Percentiles rank a stretch among this genome's conserved stretches.
Evolutionary conservation across 2,113 vertebrate species (phyloP).

Genomic region (Gulo gulo): DNA sequence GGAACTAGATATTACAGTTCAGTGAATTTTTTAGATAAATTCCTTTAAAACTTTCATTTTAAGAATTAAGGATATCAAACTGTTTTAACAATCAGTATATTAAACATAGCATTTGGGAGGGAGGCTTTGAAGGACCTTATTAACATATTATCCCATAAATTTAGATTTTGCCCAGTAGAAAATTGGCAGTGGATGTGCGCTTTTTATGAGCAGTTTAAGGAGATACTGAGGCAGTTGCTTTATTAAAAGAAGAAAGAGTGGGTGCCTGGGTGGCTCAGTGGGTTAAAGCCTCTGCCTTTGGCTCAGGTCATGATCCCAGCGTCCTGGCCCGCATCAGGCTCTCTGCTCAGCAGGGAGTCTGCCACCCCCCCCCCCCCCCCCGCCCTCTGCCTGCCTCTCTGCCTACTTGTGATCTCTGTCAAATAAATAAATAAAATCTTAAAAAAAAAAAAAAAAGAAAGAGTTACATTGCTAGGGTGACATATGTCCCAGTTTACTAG

Average conservation of each 20-base stretch:
- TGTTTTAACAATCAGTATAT: background rate
- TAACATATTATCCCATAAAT: background rate
- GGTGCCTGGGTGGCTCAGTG: too few species aligned
- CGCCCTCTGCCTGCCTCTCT: too few species aligned
- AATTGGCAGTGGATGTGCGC: background rate
- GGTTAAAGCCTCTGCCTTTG: too few species aligned
- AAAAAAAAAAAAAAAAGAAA: too few species aligned
- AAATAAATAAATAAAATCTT: too few species aligned
- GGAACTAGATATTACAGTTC: background rate
- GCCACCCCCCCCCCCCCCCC: too few species aligned
- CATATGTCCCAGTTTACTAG: background rate
- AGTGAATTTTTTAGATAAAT: background rate
- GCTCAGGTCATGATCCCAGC: too few species aligned
- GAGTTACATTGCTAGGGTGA: background rate
- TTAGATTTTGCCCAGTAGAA: background rate
- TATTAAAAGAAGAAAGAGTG: background rate
- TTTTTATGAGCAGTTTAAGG: background rate
- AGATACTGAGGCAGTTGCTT: background rate
- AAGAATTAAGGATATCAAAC: background rate
- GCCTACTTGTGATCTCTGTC: too few species aligned
- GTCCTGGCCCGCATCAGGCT: too few species aligned
- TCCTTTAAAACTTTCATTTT: background rate
- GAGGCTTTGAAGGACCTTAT: background rate
- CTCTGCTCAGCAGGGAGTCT: too few species aligned
- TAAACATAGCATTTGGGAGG: background rate